Conservation (phyloP, 2,888 invertebrate species). For the Pedicia rivosa region DNA sequence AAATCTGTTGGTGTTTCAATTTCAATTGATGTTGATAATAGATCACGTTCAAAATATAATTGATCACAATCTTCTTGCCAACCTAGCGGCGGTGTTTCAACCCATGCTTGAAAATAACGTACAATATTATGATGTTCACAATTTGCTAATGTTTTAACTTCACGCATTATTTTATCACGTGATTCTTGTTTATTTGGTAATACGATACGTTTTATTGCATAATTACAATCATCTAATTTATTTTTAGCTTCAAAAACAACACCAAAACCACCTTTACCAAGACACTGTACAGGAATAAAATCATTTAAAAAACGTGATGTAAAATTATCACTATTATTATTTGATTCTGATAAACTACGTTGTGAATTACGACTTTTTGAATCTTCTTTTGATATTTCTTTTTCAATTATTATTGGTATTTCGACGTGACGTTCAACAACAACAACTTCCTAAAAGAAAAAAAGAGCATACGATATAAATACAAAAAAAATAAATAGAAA, state of each 20-base stretch:
- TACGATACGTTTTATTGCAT: slow-evolving; percentile 89
- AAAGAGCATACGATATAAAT: too few relatives aligned
- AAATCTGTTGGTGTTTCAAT: slow-evolving; percentile 23
- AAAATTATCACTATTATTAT: slow-evolving; percentile 21
- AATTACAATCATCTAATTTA: slow-evolving; percentile 83
- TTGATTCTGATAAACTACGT: slow-evolving; percentile 21
- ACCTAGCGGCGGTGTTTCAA: slow-evolving; percentile 75
- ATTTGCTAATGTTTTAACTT: slow-evolving; percentile 87
- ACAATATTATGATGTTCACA: slow-evolving; percentile 93
- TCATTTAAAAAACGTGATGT: slow-evolving; percentile 62
- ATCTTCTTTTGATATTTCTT: slow-evolving; percentile 18
- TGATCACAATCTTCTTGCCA: slow-evolving; percentile 76
- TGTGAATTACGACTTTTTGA: slow-evolving; percentile 2
- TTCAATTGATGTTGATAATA: slow-evolving; percentile 26
- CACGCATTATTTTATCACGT: slow-evolving; percentile 77
- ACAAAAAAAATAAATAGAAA: too few relatives aligned
- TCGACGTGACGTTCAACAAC: slow-evolving; percentile 29
- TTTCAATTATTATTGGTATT: slow-evolving; percentile 26
- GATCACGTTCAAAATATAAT: slow-evolving; percentile 24
- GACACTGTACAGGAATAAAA: slow-evolving; percentile 63
- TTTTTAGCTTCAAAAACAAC: slow-evolving; percentile 91
- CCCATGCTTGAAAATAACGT: slow-evolving; percentile 90
- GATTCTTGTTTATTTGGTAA: slow-evolving; percentile 70
- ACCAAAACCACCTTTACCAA: slow-evolving; percentile 90
- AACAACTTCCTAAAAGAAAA: slow-evolving; percentile 18